Evolutionary conservation across 2,888 invertebrate genomes (phyloP).

Genomic region (Macrosiphum euphorbiae): DNA sequence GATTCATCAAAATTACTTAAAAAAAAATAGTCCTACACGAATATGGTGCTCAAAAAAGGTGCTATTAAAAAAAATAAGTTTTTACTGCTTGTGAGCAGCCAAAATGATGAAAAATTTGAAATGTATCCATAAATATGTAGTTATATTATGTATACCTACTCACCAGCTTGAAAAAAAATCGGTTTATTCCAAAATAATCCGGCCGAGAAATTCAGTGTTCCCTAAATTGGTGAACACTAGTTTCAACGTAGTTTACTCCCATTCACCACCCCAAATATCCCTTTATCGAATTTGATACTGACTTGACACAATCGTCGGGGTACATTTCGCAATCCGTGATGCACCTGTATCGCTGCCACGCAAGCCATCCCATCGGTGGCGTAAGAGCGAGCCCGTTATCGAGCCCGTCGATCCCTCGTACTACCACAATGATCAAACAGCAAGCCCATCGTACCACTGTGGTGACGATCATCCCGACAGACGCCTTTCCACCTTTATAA

Average conservation of each 20-base stretch:
- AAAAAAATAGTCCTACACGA: too few relatives aligned
- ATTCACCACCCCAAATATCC: not conserved
- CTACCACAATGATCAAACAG: not conserved
- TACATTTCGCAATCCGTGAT: constrained; percentile 70
- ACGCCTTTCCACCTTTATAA: not conserved
- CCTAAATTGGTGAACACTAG: too few relatives aligned
- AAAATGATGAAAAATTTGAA: too few relatives aligned
- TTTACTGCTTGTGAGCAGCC: too few relatives aligned
- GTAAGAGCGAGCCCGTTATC: constrained; percentile 71
- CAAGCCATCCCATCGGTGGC: constrained; percentile 72
- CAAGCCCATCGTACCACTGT: not conserved
- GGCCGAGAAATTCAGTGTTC: too few relatives aligned
- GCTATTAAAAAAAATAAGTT: too few relatives aligned
- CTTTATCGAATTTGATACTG: not conserved
- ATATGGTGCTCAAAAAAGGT: too few relatives aligned
- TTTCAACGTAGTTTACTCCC: not conserved
- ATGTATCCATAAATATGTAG: too few relatives aligned
- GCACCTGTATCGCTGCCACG: constrained; percentile 71
- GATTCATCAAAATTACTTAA: too few relatives aligned
- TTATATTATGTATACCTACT: too few relatives aligned
- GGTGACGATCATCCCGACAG: not conserved
- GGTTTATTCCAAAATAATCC: too few relatives aligned
- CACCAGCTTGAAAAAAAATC: too few relatives aligned
- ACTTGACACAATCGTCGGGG: constrained; percentile 69
- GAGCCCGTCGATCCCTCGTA: constrained; percentile 55